A percentile compares a stretch with the other conserved stretches of the same genome.
phyloP scores from a whole-genome alignment of 1,140 invertebrate genomes.

The Drosophila neocordata region DNA sequence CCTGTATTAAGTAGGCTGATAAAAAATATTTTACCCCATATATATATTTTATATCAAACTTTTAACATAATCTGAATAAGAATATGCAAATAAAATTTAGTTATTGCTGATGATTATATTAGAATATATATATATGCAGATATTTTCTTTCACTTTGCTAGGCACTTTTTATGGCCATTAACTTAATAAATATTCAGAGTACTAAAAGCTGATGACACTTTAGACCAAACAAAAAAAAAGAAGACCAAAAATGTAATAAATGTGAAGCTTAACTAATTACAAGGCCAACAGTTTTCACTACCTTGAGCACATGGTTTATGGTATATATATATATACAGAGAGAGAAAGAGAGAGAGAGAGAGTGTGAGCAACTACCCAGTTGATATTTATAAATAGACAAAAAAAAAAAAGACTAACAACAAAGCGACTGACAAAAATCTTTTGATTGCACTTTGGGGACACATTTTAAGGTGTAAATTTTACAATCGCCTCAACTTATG shows the following conservation, averaged over 20 bases:
- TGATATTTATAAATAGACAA: neutral
- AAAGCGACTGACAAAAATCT: constrained; percentile 58
- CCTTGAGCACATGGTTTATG: neutral
- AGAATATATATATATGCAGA: too few species aligned
- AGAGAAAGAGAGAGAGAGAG: neutral
- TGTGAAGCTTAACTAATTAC: constrained; percentile 68
- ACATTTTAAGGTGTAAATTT: constrained; percentile 78
- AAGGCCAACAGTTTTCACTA: constrained; percentile 25
- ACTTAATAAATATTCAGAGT: constrained; percentile 62
- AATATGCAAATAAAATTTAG: too few species aligned
- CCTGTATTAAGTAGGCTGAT: too few species aligned
- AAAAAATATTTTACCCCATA: too few species aligned
- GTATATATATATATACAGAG: constrained; percentile 4
- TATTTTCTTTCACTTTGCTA: too few species aligned
- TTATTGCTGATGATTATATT: too few species aligned
- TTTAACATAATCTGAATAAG: too few species aligned
- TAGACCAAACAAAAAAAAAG: constrained; percentile 27
- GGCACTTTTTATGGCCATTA: neutral
- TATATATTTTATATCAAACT: too few species aligned
- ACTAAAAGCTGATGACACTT: constrained; percentile 66
- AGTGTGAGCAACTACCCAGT: too few species aligned
- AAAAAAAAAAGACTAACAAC: constrained; percentile 12
- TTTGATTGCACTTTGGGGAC: constrained; percentile 74
- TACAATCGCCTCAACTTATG: constrained; percentile 35
- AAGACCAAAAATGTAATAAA: neutral